These are phyloP conservation scores for Mycteria americana DNA, from an alignment of 2,797 vertebrate genomes.

Conservation along the genomic window DNA sequence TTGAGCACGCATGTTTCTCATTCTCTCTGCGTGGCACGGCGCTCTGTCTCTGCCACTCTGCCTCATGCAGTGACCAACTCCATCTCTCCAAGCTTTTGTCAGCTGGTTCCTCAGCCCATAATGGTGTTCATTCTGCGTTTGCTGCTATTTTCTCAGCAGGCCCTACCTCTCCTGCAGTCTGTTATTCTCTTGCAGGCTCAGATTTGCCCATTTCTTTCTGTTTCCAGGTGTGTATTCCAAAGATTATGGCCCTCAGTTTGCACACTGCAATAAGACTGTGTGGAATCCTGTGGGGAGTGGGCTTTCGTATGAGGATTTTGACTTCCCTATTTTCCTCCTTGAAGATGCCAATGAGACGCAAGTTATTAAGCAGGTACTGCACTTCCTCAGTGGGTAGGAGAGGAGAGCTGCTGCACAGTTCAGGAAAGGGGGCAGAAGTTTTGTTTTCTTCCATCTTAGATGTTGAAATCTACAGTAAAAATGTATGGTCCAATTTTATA, in stretches of 20 bases:
- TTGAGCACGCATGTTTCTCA: neutral
- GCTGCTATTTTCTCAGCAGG: neutral
- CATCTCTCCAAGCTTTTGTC: neutral
- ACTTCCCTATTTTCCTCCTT: constrained; percentile 92
- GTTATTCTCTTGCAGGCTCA: neutral
- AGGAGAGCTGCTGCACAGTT: neutral
- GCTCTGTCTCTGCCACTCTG: neutral
- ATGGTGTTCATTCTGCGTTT: neutral
- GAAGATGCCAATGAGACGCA: constrained; percentile 87
- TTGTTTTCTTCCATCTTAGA: neutral
- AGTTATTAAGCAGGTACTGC: constrained; percentile 85
- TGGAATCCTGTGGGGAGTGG: constrained; percentile 88
- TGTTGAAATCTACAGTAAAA: neutral
- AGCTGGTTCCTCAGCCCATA: neutral
- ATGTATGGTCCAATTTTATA: accelerated
- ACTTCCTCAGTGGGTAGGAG: neutral
- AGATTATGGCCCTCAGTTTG: constrained; percentile 79
- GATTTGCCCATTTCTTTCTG: neutral
- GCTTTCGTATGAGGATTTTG: constrained; percentile 89
- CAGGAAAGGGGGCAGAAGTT: neutral
- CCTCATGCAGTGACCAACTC: neutral
- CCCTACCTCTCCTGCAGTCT: neutral
- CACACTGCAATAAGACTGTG: constrained; percentile 78
- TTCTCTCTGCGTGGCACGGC: neutral
- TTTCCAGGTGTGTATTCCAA: constrained; percentile 86